Percentiles rank a stretch among this genome's conserved stretches.
phyloP scores from a whole-genome alignment of 2,888 invertebrate species.

The Lasioglossum lativentre region DNA sequence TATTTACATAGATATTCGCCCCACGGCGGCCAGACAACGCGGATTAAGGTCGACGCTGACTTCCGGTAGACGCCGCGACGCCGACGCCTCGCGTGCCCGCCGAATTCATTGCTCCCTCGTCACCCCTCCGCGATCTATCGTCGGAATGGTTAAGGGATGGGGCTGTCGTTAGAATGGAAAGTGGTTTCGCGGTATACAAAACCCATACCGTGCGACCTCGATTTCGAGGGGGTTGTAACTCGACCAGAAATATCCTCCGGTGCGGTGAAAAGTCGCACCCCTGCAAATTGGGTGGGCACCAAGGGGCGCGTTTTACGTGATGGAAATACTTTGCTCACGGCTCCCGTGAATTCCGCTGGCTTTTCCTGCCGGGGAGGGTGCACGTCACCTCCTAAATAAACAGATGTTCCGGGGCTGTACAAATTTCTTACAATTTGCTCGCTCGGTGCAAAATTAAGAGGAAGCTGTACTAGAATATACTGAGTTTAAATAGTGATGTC shows the following conservation, averaged over 20 bases:
- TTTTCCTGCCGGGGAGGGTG: background rate
- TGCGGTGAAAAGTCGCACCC: slow-evolving; percentile 1
- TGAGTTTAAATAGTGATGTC: background rate
- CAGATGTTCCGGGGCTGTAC: background rate
- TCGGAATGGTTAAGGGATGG: background rate
- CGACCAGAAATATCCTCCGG: slow-evolving; percentile 11
- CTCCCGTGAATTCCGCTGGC: background rate
- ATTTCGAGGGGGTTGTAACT: slow-evolving; percentile 5
- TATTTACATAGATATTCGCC: slow-evolving; percentile 51
- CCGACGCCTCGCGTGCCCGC: slow-evolving; percentile 21
- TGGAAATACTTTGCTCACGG: slow-evolving; percentile 16
- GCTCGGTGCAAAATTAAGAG: background rate
- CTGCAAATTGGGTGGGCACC: slow-evolving; percentile 27
- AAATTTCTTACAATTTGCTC: background rate
- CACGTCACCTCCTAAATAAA: background rate
- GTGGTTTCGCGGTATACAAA: slow-evolving; percentile 22
- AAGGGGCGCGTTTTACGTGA: slow-evolving; percentile 28
- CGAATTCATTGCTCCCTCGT: slow-evolving; percentile 39
- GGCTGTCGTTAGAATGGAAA: slow-evolving; percentile 31
- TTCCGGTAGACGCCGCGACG: slow-evolving; percentile 2
- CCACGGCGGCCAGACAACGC: slow-evolving; percentile 3
- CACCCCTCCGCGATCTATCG: slow-evolving; percentile 3
- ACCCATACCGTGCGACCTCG: background rate
- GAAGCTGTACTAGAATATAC: background rate
- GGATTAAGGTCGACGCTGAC: slow-evolving; percentile 44